Percentiles rank a stretch among this genome's conserved stretches.
phyloP scores from a whole-genome alignment of 2,888 invertebrate species.

The Ectemnius lituratus region DNA sequence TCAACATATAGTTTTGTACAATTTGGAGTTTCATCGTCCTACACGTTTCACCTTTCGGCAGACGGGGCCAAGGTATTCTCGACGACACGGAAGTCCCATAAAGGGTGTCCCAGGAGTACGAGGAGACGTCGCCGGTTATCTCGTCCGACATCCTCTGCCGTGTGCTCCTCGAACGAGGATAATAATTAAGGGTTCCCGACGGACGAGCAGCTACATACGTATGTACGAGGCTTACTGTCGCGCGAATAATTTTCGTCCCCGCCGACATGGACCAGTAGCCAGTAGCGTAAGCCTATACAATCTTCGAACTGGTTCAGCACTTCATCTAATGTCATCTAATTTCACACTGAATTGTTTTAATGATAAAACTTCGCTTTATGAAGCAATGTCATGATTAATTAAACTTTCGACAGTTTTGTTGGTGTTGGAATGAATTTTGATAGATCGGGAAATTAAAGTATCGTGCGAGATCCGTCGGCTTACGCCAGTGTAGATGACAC shows the following conservation, averaged over 20 bases:
- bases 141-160: constrained; percentile 37
- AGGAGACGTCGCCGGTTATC: constrained; percentile 45
- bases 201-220: constrained; percentile 35
- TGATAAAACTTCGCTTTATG: neutral
- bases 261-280: constrained; percentile 45
- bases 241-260: constrained; percentile 56
- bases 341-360: neutral
- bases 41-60: constrained; percentile 50
- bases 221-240: constrained; percentile 36
- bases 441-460: too few species aligned
- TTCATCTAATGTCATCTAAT: neutral
- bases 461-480: constrained; percentile 11
- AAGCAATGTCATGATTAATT: too few species aligned
- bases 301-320: neutral
- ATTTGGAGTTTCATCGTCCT: constrained; percentile 31
- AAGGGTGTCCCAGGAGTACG: constrained; percentile 40
- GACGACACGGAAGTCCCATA: constrained; percentile 48
- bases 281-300: constrained; percentile 34
- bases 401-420: too few species aligned
- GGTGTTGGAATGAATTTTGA: too few species aligned
- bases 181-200: constrained; percentile 55
- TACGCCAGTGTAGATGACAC: constrained; percentile 53
- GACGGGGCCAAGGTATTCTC: constrained; percentile 45
- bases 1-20: too few species aligned
- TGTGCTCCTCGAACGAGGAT: constrained; percentile 42